A percentile compares a stretch with the other conserved stretches of the same genome.
These are phyloP conservation scores for Gorsachius goisagi DNA, from an alignment of 2,113 vertebrate species.

Conservation along the genomic window DNA sequence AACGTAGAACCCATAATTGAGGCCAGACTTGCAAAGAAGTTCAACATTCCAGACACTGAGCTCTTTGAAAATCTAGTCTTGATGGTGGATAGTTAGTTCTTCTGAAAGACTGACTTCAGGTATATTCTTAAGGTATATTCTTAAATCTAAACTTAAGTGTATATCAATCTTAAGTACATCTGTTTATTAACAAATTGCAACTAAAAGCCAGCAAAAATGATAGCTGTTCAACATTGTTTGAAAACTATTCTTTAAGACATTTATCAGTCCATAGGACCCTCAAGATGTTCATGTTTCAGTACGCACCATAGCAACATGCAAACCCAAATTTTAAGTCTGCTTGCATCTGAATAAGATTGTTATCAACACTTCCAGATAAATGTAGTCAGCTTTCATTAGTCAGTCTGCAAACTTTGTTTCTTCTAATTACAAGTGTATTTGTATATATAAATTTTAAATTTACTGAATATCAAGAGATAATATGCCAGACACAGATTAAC, in stretches of 20 bases:
- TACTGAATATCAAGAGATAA: slow-evolving; percentile 43
- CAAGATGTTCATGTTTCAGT: not conserved
- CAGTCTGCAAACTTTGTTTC: slow-evolving; percentile 19
- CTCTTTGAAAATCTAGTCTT: not conserved
- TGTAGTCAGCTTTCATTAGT: not conserved
- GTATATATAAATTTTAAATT: slow-evolving; percentile 12
- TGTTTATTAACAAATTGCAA: not conserved
- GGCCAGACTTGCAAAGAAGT: slow-evolving; percentile 6
- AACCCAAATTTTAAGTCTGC: not conserved
- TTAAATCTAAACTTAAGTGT: not conserved
- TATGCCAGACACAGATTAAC: slow-evolving; percentile 36
- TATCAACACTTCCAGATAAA: not conserved
- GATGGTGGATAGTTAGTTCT: not conserved
- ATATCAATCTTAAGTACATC: not conserved
- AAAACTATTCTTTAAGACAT: not conserved
- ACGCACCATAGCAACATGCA: not conserved
- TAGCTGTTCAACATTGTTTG: not conserved
- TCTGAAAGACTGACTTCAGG: not conserved
- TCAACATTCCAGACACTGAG: slow-evolving; percentile 10
- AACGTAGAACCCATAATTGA: not conserved
- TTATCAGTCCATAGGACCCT: not conserved
- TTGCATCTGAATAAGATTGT: slow-evolving; percentile 1
- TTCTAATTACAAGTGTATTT: slow-evolving; percentile 10
- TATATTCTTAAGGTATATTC: too few species aligned
- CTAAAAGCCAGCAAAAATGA: not conserved